Base-by-base conservation (phyloP, 2,113 vertebrate species). In the Falco punctatus region DNA sequence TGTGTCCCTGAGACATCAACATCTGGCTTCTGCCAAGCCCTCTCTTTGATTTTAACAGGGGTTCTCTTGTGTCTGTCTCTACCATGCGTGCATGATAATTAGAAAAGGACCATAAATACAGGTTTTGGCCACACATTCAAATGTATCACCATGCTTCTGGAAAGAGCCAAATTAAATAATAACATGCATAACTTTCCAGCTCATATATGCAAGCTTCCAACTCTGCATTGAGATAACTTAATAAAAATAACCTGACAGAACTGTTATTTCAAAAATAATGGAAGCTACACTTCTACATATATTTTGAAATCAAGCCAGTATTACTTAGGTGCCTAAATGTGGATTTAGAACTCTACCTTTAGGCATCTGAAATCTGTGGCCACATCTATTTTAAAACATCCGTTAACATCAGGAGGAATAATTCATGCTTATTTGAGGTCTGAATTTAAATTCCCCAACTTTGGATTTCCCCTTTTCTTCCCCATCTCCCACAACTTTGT, bases 331-430 rank as follows among this genome's bases (percentile, higher is more conserved):
- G 15, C 22, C 24, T 88, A 71, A 86, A 74, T 38, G 30, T 46
- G 51, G 28, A 78, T 81, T 88, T 81, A 64, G 65, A 88, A 40
- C 26, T 89, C n/a, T 91, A 62, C 40, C 67, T 81, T 83, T 74
- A 94, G 86, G 86, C 86, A 79, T 33, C n/a, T 86, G 52, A 95
- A 94, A 86, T 89, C 77, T 88, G 59, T 92, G 77, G 83, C 51
- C 91, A 48, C 88, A 89, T 92, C 65, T 91, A 62, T 86, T 91
- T 88, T 86, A 83, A 94, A 96, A 92, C n/a, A 94, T 89, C 64
- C 3, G 0, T n/a, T 94, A 92, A 67, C 55, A 79, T 74, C 61
- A 71, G 48, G 58, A 93, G 24, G 26, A 94, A 81, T 87, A 89
- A 81, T 89, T 89, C 48, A 38, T 51, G n/a, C 42, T 88, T 83